Base-by-base conservation (phyloP, 1,140 invertebrate species). In the Pseudomyrmex dendroicus region DNA sequence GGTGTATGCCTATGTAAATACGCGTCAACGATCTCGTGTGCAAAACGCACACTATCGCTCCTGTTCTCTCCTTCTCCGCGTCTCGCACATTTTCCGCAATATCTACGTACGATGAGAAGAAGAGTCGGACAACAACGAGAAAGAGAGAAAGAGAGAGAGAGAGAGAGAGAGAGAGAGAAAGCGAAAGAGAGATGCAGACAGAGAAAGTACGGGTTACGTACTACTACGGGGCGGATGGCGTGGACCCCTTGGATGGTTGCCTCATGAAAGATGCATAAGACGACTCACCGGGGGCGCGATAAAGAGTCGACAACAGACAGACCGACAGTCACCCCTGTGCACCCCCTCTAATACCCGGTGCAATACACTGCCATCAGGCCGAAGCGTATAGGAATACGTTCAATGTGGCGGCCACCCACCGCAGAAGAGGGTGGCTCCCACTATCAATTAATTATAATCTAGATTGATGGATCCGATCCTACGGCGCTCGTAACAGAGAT, bases 221-320 rank as follows among this genome's bases (percentile, higher is more conserved):
- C 87, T 84, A 86, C 74, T 86, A 86, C 83, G 86, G 78, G 73
- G 86, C 89, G 89, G 88, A 91, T 91, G 86, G 89, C 73, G 90
- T 90, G 92, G 93, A 94, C 93, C 94, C 94, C 93, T 94, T 94
- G 92, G 93, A 94, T 93, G 91, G 90, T 88, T 91, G 92, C 91
- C 93, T 94, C 93, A 94, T 94, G 94, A 94, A 94, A 94, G 93
- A 94, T 94, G 94, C 93, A 94, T 94, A 94, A 94, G 94, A 94
- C 93, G 93, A 94, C 93, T 94, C 93, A 94, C 93, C 93, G 92
- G 92, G 94, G 94, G 94, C 93, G 93, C 93, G 94, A 94, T 94
- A 94, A 94, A 94, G 94, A 94, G 93, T 94, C 94, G 94, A 94
- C 94, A 94, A 94, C 94, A 94, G 94, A 94, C 94, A 94, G 93